A percentile compares a stretch with the other conserved stretches of the same genome.
Conservation (phyloP, 1,140 invertebrate genomes). For the Colletes gigas region DNA sequence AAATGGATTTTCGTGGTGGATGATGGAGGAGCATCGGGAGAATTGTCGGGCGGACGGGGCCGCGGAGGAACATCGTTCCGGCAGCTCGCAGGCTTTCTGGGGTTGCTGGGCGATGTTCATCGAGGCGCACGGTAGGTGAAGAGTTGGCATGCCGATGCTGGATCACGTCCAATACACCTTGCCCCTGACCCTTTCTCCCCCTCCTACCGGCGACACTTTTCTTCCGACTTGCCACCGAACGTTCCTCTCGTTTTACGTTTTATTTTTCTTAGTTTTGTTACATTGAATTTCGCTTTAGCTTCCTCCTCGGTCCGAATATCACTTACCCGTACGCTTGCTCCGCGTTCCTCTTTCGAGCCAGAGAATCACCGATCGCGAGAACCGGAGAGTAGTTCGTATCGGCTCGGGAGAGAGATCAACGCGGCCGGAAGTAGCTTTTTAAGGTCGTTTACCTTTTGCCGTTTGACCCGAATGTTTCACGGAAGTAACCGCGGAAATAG, state of each 20-base stretch:
- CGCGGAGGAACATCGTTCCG: slow-evolving; percentile 57
- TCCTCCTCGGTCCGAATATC: background rate
- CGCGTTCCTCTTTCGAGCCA: background rate
- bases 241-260: background rate
- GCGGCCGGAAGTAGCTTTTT: slow-evolving; percentile 38
- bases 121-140: slow-evolving; percentile 79
- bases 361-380: slow-evolving; percentile 16
- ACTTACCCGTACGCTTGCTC: too few species aligned
- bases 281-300: slow-evolving; percentile 22
- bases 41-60: slow-evolving; percentile 39
- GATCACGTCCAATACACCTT: slow-evolving; percentile 47
- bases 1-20: slow-evolving; percentile 55
- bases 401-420: background rate
- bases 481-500: slow-evolving; percentile 45
- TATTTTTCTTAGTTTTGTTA: background rate
- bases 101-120: slow-evolving; percentile 81
- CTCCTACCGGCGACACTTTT: background rate
- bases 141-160: slow-evolving; percentile 64
- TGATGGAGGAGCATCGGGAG: slow-evolving; percentile 40
- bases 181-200: slow-evolving; percentile 23
- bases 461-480: slow-evolving; percentile 38
- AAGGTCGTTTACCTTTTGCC: slow-evolving; percentile 46
- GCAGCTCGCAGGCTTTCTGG: slow-evolving; percentile 75
- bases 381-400: slow-evolving; percentile 13
- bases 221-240: slow-evolving; percentile 28